Conservation (phyloP, 2,797 vertebrate genomes). For the Alca torda region DNA sequence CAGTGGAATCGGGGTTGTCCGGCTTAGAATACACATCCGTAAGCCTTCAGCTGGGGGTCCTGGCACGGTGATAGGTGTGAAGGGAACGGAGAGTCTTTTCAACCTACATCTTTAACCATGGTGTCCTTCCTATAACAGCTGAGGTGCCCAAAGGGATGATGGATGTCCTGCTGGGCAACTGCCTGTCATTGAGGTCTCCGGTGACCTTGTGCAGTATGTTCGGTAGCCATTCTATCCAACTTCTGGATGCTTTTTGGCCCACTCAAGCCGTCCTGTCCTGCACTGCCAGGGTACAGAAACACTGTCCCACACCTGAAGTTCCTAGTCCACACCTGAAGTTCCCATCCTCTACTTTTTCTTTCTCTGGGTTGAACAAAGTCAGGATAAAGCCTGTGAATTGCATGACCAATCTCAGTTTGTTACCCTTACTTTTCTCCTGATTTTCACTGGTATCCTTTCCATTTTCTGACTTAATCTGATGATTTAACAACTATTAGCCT, state of each 20-base stretch:
- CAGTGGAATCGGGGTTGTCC: fast-evolving
- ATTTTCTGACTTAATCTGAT: neutral
- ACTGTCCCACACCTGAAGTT: neutral
- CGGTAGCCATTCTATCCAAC: fast-evolving
- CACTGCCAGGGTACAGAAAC: fast-evolving
- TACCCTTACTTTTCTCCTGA: neutral
- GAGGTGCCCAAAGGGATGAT: fast-evolving
- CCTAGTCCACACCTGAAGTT: neutral
- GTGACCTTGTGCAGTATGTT: neutral
- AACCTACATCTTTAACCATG: neutral
- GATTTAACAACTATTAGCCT: neutral
- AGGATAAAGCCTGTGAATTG: neutral
- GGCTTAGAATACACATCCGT: neutral
- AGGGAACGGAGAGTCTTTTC: neutral
- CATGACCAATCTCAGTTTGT: neutral
- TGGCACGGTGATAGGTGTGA: neutral
- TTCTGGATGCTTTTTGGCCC: neutral
- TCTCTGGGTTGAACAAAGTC: neutral
- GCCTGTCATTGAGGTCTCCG: neutral
- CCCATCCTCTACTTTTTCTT: neutral
- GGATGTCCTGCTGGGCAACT: neutral
- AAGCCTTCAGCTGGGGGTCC: neutral
- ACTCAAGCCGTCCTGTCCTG: neutral
- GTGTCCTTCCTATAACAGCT: neutral
- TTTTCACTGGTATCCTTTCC: neutral